These are phyloP conservation scores for Lasioglossum oenotherae DNA, from an alignment of 2,888 invertebrate genomes.

Conservation along the genomic window DNA sequence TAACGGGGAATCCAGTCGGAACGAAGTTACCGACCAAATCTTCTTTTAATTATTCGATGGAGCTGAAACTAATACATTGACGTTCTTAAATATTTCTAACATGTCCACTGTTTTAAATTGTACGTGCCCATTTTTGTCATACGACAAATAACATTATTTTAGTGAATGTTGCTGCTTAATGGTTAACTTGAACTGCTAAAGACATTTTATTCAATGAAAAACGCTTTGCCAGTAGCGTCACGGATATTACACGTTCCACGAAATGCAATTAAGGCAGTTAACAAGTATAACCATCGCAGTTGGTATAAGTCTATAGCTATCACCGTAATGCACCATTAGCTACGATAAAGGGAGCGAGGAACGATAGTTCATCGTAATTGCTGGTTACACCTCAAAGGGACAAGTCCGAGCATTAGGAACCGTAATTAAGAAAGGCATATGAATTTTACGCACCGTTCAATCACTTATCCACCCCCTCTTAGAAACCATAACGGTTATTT, in stretches of 20 bases:
- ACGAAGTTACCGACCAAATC: constrained; percentile 21
- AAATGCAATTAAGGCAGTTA: constrained; percentile 31
- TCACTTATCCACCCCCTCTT: not conserved
- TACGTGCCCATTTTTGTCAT: too few species aligned
- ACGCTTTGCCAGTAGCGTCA: constrained; percentile 16
- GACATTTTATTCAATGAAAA: constrained; percentile 1
- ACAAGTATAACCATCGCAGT: constrained; percentile 48
- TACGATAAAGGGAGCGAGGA: constrained; percentile 33
- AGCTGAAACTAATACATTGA: too few species aligned
- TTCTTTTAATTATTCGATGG: too few species aligned
- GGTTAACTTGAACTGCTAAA: too few species aligned
- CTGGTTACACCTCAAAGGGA: constrained; percentile 49
- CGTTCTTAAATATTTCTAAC: too few species aligned
- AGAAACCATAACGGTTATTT: not conserved
- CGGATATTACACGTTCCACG: constrained; percentile 26
- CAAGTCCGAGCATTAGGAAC: constrained; percentile 31
- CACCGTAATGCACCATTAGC: constrained; percentile 50
- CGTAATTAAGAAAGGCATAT: constrained; percentile 37
- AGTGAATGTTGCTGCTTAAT: too few species aligned
- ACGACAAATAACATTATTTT: too few species aligned
- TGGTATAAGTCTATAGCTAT: constrained; percentile 54
- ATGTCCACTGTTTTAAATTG: too few species aligned
- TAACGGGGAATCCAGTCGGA: constrained; percentile 14
- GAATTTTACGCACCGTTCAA: constrained; percentile 9
- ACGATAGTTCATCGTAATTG: constrained; percentile 52